Evolutionary conservation across 64 coral and sea anemone genomes (phyloP).

Genomic region (Astreopora myriophthalma): DNA sequence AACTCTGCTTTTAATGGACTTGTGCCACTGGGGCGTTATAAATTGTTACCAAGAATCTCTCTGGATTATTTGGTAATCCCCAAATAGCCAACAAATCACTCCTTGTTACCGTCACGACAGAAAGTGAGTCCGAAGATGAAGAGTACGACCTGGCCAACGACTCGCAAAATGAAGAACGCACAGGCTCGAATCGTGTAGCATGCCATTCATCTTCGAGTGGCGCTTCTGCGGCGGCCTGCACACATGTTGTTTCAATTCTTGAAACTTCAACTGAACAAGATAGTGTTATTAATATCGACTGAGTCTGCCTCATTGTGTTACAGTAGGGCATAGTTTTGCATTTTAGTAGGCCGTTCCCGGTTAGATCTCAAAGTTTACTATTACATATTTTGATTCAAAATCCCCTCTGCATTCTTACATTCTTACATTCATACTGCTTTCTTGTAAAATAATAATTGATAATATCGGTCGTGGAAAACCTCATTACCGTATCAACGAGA

Average conservation of each 20-base stretch:
- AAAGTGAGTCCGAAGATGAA: too few species aligned
- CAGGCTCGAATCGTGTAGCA: too few species aligned
- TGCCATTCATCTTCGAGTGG: background rate
- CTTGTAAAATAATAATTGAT: slow-evolving; percentile 1
- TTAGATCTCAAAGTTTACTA: background rate
- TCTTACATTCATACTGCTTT: background rate
- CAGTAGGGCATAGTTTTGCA: background rate
- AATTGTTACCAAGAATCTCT: too few species aligned
- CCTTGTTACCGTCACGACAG: too few species aligned
- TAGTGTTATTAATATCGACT: background rate
- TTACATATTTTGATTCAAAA: background rate
- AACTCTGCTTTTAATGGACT: too few species aligned
- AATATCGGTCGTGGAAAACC: background rate
- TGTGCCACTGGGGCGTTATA: too few species aligned
- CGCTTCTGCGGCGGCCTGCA: slow-evolving; percentile 19
- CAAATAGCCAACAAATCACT: too few species aligned
- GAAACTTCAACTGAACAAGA: background rate
- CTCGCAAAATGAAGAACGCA: too few species aligned
- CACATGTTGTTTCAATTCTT: slow-evolving; percentile 28
- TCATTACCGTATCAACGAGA: background rate
- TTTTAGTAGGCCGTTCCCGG: background rate
- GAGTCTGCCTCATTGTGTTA: background rate
- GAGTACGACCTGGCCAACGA: too few species aligned
- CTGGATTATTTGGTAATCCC: too few species aligned
- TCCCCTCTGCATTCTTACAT: background rate